Base-by-base conservation (phyloP, 2,113 vertebrate species). In the Trachemys scripta region DNA sequence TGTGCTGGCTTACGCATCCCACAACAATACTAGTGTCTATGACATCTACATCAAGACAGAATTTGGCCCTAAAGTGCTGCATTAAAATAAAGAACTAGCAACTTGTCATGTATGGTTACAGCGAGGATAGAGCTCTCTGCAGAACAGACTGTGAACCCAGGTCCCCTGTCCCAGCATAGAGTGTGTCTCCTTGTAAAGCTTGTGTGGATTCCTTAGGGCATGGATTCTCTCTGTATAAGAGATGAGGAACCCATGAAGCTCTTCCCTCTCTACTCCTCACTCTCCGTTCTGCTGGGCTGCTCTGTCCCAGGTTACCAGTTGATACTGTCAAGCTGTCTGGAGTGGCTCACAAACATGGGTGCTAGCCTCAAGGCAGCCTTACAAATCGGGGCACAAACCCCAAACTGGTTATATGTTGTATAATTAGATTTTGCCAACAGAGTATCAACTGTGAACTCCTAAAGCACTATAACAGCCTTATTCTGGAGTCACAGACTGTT, bases 111-210 rank as follows among this genome's bases (percentile, higher is more conserved):
- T 86, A 5, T 0, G 11, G 49, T 51, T 82, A 94, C 72, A 75
- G 19, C 25, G 82, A 53, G 45, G 76, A 80, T 42, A 93, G 95
- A 93, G 45, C 38, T 95, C 49, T 88, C 78, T 92, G 56, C n/a
- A 1, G 6, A 92, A 31, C 65, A 45, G 86, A 12, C 92, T 72
- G 92, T 13, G 89, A 94, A 80, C 62, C 22, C 57, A 84, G 92
- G 86, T 72, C 22, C 53, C 80, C 35, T 80, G 35, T 82, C 62
- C 57, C 54, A 42, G 87, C 2, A 17, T 79, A 10, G 16, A 45
- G 49, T n/a, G 25, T 27, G 8, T n/a, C 35, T 69, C 62, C 62
- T 69, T 69, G n/a, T 69, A 69, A n/a, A 69, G 17, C 62, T n/a
- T 16, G 16, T 16, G 31, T 69, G 62, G 62, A 69, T n/a, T 65